Conservation (phyloP, 2,888 invertebrate species). For the Asteroscopus sphinx region DNA sequence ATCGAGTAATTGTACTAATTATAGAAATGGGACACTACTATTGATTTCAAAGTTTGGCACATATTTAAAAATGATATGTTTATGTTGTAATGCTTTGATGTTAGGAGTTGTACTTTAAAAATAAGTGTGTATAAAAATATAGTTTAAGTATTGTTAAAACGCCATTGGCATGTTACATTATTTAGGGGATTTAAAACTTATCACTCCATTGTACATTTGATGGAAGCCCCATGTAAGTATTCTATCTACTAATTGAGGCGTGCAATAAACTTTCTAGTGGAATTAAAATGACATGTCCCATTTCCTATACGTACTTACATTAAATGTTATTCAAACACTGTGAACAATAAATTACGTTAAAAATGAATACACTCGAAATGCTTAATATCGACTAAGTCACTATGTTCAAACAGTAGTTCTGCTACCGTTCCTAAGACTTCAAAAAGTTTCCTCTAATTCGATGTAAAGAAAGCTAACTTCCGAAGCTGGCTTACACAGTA, state of each 20-base stretch:
- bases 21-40: conserved; percentile 75
- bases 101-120: conserved; percentile 54
- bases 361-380: conserved; percentile 71
- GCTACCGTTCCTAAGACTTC: conserved; percentile 73
- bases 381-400: conserved; percentile 73
- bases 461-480: conserved; percentile 83
- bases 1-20: conserved; percentile 50
- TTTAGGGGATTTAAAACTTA: conserved; percentile 19
- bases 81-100: conserved; percentile 56
- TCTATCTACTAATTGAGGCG: conserved; percentile 32
- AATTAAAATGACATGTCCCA: conserved; percentile 66
- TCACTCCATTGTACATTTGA: conserved; percentile 53
- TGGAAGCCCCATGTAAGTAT: conserved; percentile 63
- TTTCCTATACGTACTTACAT: conserved; percentile 66
- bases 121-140: conserved; percentile 69
- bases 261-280: conserved; percentile 49
- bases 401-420: conserved; percentile 71
- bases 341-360: conserved; percentile 68
- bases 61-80: conserved; percentile 76
- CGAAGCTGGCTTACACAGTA: conserved; percentile 74
- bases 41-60: conserved; percentile 78
- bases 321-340: conserved; percentile 63
- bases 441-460: conserved; percentile 83
- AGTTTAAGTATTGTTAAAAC: conserved; percentile 33
- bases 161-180: conserved; percentile 15